Base-by-base conservation (phyloP, 2,888 invertebrate species). In the Philhelius pedissequus region DNA sequence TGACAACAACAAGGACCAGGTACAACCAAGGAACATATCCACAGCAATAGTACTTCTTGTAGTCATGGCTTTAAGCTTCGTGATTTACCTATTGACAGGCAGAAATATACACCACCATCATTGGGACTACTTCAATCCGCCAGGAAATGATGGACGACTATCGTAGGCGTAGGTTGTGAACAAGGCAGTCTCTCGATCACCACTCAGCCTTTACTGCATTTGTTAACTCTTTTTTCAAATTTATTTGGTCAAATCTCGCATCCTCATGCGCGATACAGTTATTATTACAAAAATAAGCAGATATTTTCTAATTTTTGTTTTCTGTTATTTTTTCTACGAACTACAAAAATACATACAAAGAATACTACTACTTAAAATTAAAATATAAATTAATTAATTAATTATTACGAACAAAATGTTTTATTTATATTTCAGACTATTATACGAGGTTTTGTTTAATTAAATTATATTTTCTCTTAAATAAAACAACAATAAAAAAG, bases 81-180 rank as follows among this genome's bases (percentile, higher is more conserved):
- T 97, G 84, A 93, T 97, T 91, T 93, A 96, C 86, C 94, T 96
- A 64, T 93, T 95, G 79, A 95, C 95, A 81, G 94, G 94, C 86
- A 94, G 95, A 73, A 94, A 95, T 62, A 94, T 96, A 86, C 96
- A 97, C 90, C 94, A 95, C 88, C 96, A 96, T 90, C 96, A 96
- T 88, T 97, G 97, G 97, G 97, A 97, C 90, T 97, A 95, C 90
- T 96, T 96, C 88, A 96, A 96, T 92, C 96, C 96, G 11, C 96
- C 96, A 8, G 94, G 94, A 82, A 93, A 92, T 43, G 93, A 93
- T 64, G 91, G 91, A 45, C 88, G 90, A 71, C 88, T 88, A 74
- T 88, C 89, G 87, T 90, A 90, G 89, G 86, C 89, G 87, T 90
- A 90, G 89, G 86, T 79, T 32, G 18, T 45, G 11, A 22, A 48